These are phyloP conservation scores for Meloidogyne floridensis DNA, from an alignment of 1,140 invertebrate genomes.

Conservation along the genomic window DNA sequence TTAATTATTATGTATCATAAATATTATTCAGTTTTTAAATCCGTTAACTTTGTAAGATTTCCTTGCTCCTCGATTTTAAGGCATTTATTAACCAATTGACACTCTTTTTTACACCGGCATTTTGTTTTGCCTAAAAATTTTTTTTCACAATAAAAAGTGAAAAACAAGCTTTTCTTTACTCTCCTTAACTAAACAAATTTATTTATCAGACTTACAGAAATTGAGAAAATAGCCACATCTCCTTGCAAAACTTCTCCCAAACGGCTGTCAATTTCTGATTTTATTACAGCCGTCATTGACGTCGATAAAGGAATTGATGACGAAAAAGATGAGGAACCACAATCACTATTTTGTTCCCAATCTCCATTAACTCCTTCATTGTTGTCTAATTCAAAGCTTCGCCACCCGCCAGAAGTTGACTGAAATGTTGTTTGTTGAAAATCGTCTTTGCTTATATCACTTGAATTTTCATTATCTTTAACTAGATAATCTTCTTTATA, in stretches of 20 bases:
- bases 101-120: conserved; percentile 33
- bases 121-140: conserved; percentile 21
- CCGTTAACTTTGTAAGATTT: not conserved
- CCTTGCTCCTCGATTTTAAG: not conserved
- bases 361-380: not conserved
- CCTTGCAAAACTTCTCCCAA: conserved; percentile 37
- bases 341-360: not conserved
- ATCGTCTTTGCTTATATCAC: not conserved
- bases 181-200: not conserved
- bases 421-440: not conserved
- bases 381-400: conserved; percentile 22
- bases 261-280: not conserved
- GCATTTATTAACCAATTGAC: conserved; percentile 34
- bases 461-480: not conserved
- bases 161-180: no score
- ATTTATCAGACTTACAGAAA: conserved; percentile 39
- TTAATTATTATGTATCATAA: no score
- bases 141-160: no score
- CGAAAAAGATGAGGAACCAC: not conserved
- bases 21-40: no score
- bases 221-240: conserved; percentile 55
- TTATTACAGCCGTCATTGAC: not conserved
- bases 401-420: conserved; percentile 14
- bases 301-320: not conserved
- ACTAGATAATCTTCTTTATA: not conserved